Base-by-base conservation (phyloP, 2,797 vertebrate genomes). In the Sibirionetta formosa region DNA sequence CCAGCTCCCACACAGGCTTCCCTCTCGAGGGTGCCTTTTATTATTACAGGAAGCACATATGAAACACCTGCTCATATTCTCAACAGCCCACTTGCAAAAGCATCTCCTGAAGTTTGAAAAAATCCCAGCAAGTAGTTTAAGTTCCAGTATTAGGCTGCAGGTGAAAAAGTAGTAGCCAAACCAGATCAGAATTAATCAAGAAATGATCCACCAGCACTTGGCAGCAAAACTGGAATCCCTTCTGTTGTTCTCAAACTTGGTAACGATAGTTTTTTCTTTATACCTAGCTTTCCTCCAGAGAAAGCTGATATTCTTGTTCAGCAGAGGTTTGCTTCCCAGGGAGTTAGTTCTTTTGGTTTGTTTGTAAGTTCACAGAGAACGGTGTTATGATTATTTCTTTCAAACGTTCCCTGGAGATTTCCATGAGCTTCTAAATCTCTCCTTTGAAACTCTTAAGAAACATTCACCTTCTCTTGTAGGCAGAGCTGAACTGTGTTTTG, bases 51-150 rank as follows among this genome's bases (percentile, higher is more conserved):
- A 91, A 89, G 95, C 90, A 27, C 20, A 16, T 13, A 10, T 1
- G 26, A 95, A 97, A 96, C 92, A 93, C 93, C 90, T 95, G 93
- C 88, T 95, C 94, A 40, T 50, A 3, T 80, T 94, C 72, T 82
- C 92, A 58, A 4, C 42, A 15, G 80, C 50, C 51, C 56, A 5
- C 64, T 48, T 23, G 51, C 73, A 92, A 83, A 89, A 70, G 68
- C 36, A 24, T 40, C 82, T 81, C 85, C 56, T 77, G n/a, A 61
- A 91, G 77, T 68, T 33, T 65, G 84, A 66, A 50, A 93, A 69
- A 89, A 82, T 87, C 38, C 70, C 78, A 27, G 90, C 82, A 78
- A 93, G 69, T n/a, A 38, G 24, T 7, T 75, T 65, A 7, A 48
- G 71, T 44, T 70, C 40, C 71, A 36, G 51, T 5, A 20, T 19